Base-by-base conservation (phyloP, 2,113 vertebrate species). In the Xyrauchen texanus region DNA sequence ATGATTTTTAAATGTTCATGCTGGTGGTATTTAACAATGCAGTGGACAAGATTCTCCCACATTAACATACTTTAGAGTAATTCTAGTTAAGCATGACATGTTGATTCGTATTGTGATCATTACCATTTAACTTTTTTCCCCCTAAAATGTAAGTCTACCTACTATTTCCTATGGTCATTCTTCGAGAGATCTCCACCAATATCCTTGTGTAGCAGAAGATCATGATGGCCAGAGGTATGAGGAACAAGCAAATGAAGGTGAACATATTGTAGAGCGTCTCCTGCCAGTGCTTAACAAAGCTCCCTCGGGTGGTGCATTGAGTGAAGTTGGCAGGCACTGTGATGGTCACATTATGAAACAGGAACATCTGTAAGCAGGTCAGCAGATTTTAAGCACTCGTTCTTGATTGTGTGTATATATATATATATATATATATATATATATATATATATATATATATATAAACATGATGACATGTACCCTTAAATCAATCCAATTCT, bases 231-330 rank as follows among this genome's bases (percentile, higher is more conserved):
- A 94, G 83, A 7, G 93, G 93, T 13, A 94, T 87, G 52, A 94
- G 92, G 81, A 94, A 94, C 80, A 94, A 91, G 85, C 93, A 94
- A 11, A 87, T 87, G 15, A 94, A 94, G 8, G 93, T 94, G 83
- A 94, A 94, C 93, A 94, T 93, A 88, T 94, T 94, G 88, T 94
- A 94, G 15, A 91, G 61, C 0, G 92, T 94, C 88, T 94, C 93
- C 84, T 94, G 91, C 93, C 93, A 94, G 79, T 71, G 92, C 44
- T 87, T 78, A 34, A 88, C 68, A 67, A 94, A 94, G 63, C 92
- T 94, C 10, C 93, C 93, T 0, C 87, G 88, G 11, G 93, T 94
- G 82, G 93, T 93, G 84, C 93, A 94, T 85, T 94, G 93, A 16
- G 93, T 94, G 87, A 94, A 94, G 79, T 88, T 93, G 79, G 93